phyloP scores from a whole-genome alignment of 2,888 invertebrate genomes.

The Ophioninae sp. region DNA sequence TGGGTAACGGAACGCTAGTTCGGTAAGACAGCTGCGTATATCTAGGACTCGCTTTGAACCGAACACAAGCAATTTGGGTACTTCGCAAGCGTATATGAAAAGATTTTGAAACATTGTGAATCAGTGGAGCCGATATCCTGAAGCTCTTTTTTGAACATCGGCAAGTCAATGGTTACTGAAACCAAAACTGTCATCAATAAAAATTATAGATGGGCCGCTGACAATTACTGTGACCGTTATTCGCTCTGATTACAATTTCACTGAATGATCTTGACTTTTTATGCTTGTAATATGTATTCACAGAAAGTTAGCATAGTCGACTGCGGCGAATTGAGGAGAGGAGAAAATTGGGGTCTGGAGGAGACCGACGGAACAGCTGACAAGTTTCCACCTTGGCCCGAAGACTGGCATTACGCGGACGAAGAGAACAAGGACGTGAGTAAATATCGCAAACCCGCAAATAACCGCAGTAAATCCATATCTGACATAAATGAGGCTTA shows the following conservation, averaged over 20 bases:
- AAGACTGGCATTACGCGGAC: conserved; percentile 84
- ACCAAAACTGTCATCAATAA: not conserved
- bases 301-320: conserved; percentile 79
- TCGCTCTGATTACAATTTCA: not conserved
- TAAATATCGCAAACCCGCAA: not conserved
- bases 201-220: not conserved
- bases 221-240: not conserved
- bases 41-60: too few relatives aligned
- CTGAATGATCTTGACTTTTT: not conserved
- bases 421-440: conserved; percentile 57
- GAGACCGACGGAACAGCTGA: conserved; percentile 89
- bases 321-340: conserved; percentile 87
- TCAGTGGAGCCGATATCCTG: not conserved
- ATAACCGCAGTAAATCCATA: not conserved
- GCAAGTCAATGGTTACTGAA: not conserved
- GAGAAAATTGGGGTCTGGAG: conserved; percentile 85
- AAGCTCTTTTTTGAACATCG: not conserved
- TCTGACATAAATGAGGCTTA: not conserved
- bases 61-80: not conserved
- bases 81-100: not conserved
- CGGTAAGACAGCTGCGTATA: not conserved
- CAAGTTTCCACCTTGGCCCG: conserved; percentile 89
- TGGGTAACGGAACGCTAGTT: not conserved
- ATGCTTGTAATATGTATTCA: not conserved
- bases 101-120: not conserved